Base-by-base conservation (phyloP, 1,140 invertebrate genomes). In the Caerostris extrusa region DNA sequence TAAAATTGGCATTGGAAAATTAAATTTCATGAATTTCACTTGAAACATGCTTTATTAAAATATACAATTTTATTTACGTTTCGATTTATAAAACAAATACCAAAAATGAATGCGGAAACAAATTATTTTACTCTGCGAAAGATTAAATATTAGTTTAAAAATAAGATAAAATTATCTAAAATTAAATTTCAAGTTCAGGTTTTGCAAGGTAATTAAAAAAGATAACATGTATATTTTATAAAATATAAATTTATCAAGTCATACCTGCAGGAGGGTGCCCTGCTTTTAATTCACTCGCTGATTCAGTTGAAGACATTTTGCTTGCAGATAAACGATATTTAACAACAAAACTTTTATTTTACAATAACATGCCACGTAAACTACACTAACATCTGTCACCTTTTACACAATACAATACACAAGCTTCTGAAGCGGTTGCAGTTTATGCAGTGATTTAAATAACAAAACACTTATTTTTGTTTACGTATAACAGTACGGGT, bases 191-290 rank as follows among this genome's bases (percentile, higher is more conserved):
- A 12, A 17, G 61, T 10, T 64, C 8, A 53, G 50, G 50, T 34
- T 50, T 77, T 77, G 8, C 8, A n/a, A 67, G n/a, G 12, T 17
- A 14, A n/a, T 17, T n/a, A 2, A 7, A 67, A n/a, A 5, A 67
- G 3, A 67, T 2, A 17, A 14, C 61, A n/a, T n/a, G 61, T 17
- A 17, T 14, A 67, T 17, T 6, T 67, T 67, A 14, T 64, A 64
- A 14, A 17, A 17, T 64, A 10, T 14, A 3, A 50, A 8, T 12
- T 14, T 53, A 5, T 77, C 12, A 77, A 58, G 58, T 50, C 57
- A 58, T 93, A 98, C 98, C 97, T 97, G 98, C 98, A 95, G 98
- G 98, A 95, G 98, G 98, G 96, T 98, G 98, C 87, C 98, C 98
- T 94, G 97, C 97, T 95, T 98, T 98, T 34, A 98, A 96, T 96